Evolutionary conservation across 2,797 vertebrate genomes (phyloP).

Genomic region (Sus cebifrons): DNA sequence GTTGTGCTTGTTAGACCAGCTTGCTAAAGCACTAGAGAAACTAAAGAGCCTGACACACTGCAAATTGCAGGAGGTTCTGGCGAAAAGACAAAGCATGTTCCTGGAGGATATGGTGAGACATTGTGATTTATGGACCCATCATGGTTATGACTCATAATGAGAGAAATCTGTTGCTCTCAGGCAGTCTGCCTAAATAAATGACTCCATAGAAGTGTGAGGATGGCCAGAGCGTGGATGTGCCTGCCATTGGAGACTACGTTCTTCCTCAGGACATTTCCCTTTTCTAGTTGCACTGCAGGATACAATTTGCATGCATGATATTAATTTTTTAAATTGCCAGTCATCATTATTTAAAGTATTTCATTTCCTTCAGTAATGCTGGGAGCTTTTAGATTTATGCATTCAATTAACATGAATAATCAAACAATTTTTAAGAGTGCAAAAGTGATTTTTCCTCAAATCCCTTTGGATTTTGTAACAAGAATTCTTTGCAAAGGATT

Average conservation of each 20-base stretch:
- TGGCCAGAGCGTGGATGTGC: background rate
- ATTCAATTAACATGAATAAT: constrained; percentile 75
- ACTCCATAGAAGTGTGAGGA: background rate
- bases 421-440: constrained; percentile 63
- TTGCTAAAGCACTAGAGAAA: background rate
- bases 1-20: background rate
- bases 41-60: background rate
- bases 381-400: constrained; percentile 74
- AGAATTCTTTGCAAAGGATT: constrained; percentile 55
- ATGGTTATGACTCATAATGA: background rate
- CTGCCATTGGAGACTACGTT: background rate
- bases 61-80: background rate
- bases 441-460: constrained; percentile 37
- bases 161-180: constrained; percentile 54
- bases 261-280: constrained; percentile 25
- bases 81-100: constrained; percentile 30
- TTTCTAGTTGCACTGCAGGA: background rate
- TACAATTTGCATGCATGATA: background rate
- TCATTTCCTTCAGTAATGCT: constrained; percentile 37
- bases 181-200: background rate
- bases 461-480: constrained; percentile 52
- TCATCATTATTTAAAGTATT: constrained; percentile 64
- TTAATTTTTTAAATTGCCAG: constrained; percentile 68
- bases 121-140: constrained; percentile 4
- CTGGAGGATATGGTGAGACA: background rate